phyloP scores from a whole-genome alignment of 2,797 vertebrate genomes.

The Mormyrus hasselquistii region DNA sequence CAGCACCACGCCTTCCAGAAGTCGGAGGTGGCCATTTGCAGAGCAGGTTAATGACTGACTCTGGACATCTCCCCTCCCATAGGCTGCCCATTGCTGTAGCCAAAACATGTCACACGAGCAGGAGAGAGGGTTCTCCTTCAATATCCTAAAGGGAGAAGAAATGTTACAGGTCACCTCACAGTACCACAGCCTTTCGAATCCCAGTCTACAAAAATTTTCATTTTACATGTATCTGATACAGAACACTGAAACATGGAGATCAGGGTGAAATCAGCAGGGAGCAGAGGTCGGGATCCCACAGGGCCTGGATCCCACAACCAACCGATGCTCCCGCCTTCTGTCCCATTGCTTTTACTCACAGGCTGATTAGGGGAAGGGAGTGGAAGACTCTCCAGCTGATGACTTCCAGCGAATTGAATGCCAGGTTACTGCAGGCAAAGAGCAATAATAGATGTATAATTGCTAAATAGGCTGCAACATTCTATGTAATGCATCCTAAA shows the following conservation, averaged over 20 bases:
- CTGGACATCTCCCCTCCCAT: conserved; percentile 53
- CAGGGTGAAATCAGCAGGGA: background rate
- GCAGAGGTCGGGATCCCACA: background rate
- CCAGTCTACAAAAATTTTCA: background rate
- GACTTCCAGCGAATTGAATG: conserved; percentile 69
- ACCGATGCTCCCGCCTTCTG: background rate
- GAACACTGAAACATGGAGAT: background rate
- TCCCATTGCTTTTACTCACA: conserved; percentile 68
- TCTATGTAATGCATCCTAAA: conserved; percentile 10
- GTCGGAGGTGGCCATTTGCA: conserved; percentile 29
- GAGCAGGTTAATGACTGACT: conserved; percentile 58
- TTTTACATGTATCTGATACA: background rate
- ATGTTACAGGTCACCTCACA: background rate
- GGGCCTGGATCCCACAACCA: background rate
- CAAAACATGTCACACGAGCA: conserved; percentile 82
- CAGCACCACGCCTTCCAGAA: conserved; percentile 49
- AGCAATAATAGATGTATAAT: conserved; percentile 1
- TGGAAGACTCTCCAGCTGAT: conserved; percentile 84
- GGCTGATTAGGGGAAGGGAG: conserved; percentile 72
- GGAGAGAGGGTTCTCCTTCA: conserved; percentile 74
- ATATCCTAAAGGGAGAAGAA: conserved; percentile 55
- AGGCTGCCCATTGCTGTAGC: conserved; percentile 75
- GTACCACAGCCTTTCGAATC: background rate
- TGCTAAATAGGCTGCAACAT: background rate
- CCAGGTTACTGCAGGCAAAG: conserved; percentile 70